Base-by-base conservation (phyloP, 1,140 invertebrate genomes). In the Zeugodacus cucurbitae region DNA sequence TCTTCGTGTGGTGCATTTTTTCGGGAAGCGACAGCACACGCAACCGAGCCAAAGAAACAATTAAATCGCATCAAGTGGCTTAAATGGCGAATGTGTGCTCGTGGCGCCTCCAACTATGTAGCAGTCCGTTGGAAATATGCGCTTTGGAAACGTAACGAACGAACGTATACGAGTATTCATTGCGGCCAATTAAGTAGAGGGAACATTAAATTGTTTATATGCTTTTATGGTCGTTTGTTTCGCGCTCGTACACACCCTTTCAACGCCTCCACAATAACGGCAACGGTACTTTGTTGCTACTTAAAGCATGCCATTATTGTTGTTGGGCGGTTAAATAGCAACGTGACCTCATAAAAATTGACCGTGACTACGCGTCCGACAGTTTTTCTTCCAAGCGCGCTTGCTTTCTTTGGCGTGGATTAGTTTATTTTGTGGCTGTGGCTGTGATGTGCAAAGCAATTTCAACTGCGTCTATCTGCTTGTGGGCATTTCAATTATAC, bases 281-380 rank as follows among this genome's bases (percentile, higher is more conserved):
- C 14, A 17, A 41, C 44, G 41, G n/a, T 82, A 82, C 74, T 82
- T 82, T 82, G 74, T 82, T 82, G 74, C 74, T 17, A 14, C 74
- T 82, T 82, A 44, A 74, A 74, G 67, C 41, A 6, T 74, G 20
- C n/a, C 22, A 82, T 44, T 82, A 82, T 44, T 82, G 74, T 48
- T 82, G 20, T 82, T 82, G 74, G 37, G 41, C 41, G 74, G 41
- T 82, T 82, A 82, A 82, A 82, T n/a, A 48, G 74, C 74, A 82
- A 82, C 74, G 74, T 82, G 74, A 82, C 74, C 74, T 82, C 74
- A 82, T 44, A 82, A 82, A 82, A 44, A 48, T 22, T 82, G 41
- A 48, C 74, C 74, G 74, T 82, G 74, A 82, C 44, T 54, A 26
- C n/a, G 74, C 26, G 41, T n/a, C 22, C 7, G 7, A 48, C 41